Percentiles rank a stretch among this genome's conserved stretches.
Conservation (phyloP, 2,797 vertebrate species). For the Dromococcyx pavoninus region DNA sequence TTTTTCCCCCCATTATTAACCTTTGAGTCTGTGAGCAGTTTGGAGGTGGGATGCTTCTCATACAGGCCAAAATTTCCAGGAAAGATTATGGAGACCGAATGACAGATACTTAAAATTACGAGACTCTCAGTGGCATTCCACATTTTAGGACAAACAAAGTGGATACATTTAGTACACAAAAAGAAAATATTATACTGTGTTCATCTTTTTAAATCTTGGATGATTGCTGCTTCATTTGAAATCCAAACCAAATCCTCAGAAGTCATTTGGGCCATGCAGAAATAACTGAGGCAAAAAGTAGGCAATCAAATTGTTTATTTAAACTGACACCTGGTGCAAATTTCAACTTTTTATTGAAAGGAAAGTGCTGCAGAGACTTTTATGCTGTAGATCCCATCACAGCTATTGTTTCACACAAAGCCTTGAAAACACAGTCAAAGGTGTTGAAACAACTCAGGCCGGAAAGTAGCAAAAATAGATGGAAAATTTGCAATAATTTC, state of each 20-base stretch:
- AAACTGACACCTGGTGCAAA: neutral
- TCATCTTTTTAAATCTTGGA: neutral
- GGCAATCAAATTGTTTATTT: neutral
- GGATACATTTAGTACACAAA: neutral
- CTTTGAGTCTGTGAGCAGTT: neutral
- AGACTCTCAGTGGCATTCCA: neutral
- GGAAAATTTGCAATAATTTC: neutral
- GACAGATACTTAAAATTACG: neutral
- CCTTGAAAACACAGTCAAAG: neutral
- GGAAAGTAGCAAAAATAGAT: neutral
- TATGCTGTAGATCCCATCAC: neutral
- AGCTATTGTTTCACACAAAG: neutral
- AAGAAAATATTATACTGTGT: neutral
- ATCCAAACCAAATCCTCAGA: neutral
- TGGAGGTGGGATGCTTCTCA: neutral
- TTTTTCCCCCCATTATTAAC: neutral
- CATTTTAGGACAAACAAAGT: neutral
- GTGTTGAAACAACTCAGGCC: neutral
- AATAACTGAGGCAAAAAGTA: neutral
- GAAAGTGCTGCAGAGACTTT: neutral
- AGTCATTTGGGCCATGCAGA: neutral
- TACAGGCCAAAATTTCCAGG: neutral
- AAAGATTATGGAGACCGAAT: neutral
- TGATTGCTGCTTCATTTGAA: neutral
- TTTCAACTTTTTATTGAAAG: neutral